Base-by-base conservation (phyloP, 2,113 vertebrate genomes). In the Hippocampus guttulatus region DNA sequence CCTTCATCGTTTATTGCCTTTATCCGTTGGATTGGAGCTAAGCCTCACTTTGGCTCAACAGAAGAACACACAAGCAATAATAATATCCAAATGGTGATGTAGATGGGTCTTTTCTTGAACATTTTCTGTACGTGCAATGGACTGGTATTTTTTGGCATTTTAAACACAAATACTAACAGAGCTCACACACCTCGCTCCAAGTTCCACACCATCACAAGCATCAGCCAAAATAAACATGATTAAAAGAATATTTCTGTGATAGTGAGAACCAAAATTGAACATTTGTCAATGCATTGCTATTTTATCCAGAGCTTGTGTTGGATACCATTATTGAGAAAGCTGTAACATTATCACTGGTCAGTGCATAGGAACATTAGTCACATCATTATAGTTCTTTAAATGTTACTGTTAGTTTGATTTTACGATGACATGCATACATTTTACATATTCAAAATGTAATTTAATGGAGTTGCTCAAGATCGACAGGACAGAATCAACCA, bases 1-100 rank as follows among this genome's bases (percentile, higher is more conserved):
- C 62, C 78, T 80, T 54, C 30, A 67, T 67, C 69, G 41, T 18
- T 68, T 55, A 21, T 55, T 55, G 18, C n/a, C 49, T 55, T 25
- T 41, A 49, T 69, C 71, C 25, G 8, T 61, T 58, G 33, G 65
- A 74, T 55, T 14, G 25, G 27, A 45, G 41, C 47, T 68, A 23
- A 75, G 67, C 49, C 38, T 55, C 68, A 72, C 9, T 8, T 60
- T 55, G 43, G 18, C 41, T 43, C 61, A 68, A 52, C 8, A 25
- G 41, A 47, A 23, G 25, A 45, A 11, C 11, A 43, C 1, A 10
- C 38, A 64, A 40, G 0, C 0, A 7, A 38, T 62, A 12, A n/a
- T 11, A 3, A 41, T 25, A 6, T 23, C 9, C 21, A 51, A 20
- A 51, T 12, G 5, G 33, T 38, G 33, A 45, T 15, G 43, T 11